Conservation (phyloP, 2,888 invertebrate genomes). For the Papilio protenor region DNA sequence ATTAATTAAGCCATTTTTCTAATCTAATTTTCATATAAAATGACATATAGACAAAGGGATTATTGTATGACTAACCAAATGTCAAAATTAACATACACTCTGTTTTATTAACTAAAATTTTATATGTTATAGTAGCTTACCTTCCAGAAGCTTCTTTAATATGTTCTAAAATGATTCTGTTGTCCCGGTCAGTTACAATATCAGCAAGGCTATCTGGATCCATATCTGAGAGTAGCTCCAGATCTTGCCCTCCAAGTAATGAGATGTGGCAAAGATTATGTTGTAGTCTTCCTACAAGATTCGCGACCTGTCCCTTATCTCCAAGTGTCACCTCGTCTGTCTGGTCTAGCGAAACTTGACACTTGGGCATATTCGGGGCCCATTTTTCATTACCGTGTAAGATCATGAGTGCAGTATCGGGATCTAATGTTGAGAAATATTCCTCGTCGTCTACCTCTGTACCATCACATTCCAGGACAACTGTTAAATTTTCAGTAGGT, state of each 20-base stretch:
- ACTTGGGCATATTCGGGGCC: constrained; percentile 86
- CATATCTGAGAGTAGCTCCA: constrained; percentile 94
- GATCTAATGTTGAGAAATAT: constrained; percentile 95
- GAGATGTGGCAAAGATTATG: constrained; percentile 94
- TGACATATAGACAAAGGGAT: not conserved
- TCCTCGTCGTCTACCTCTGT: constrained; percentile 98
- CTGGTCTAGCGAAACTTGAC: constrained; percentile 85
- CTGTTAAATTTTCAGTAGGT: constrained; percentile 87
- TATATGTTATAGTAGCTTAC: constrained; percentile 60
- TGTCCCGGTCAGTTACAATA: constrained; percentile 89
- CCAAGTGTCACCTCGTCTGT: constrained; percentile 82
- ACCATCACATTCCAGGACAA: constrained; percentile 96
- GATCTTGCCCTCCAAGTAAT: constrained; percentile 91
- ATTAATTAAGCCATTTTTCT: not conserved
- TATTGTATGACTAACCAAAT: not conserved
- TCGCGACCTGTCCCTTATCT: constrained; percentile 86
- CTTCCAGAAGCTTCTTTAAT: constrained; percentile 93
- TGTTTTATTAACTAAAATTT: constrained; percentile 12
- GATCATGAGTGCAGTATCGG: constrained; percentile 93
- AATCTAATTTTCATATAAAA: not conserved
- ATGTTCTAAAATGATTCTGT: constrained; percentile 90
- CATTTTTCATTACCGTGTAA: constrained; percentile 91
- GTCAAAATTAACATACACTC: too few relatives aligned
- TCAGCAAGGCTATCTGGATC: constrained; percentile 94
- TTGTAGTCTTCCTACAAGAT: constrained; percentile 90